These are phyloP conservation scores for Schrankia costaestrigalis DNA, from an alignment of 2,888 invertebrate species.

Conservation along the genomic window DNA sequence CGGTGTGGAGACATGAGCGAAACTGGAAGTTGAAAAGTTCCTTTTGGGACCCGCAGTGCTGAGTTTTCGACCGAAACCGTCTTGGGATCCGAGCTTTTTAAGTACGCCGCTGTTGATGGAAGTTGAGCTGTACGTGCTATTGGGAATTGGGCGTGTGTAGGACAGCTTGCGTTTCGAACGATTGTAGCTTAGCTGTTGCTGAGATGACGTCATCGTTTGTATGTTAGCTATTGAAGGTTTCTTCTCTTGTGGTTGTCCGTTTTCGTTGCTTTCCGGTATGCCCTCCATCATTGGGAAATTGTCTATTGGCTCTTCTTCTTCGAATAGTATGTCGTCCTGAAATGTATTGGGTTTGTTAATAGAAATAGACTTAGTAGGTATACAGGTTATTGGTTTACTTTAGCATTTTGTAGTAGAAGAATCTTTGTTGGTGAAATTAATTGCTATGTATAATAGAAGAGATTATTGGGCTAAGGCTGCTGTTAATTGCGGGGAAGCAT, in stretches of 20 bases:
- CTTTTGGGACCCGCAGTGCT: constrained; percentile 76
- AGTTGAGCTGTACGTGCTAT: constrained; percentile 78
- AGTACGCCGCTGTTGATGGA: constrained; percentile 78
- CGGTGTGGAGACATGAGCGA: constrained; percentile 90
- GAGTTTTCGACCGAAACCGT: constrained; percentile 53
- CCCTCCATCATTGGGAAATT: constrained; percentile 36
- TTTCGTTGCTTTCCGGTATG: constrained; percentile 35
- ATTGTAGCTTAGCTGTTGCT: constrained; percentile 49
- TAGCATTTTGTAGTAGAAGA: too few species aligned
- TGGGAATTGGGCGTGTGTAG: constrained; percentile 54
- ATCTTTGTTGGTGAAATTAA: too few species aligned
- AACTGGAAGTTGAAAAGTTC: constrained; percentile 89
- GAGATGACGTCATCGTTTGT: constrained; percentile 34
- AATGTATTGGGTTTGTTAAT: constrained; percentile 24
- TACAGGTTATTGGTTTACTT: too few species aligned
- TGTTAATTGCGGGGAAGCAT: too few species aligned
- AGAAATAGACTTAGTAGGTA: background rate
- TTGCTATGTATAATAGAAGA: too few species aligned
- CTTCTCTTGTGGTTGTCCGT: constrained; percentile 29
- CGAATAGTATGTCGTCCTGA: constrained; percentile 70
- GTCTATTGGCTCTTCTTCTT: constrained; percentile 65
- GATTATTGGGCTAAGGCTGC: too few species aligned
- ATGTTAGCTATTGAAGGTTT: constrained; percentile 34
- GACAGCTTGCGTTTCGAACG: constrained; percentile 64
- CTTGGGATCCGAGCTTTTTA: constrained; percentile 64